Evolutionary conservation across 92 coral and sea anemone species (phyloP), one percentile per base, ranked within the genome.

Genomic region (Siderastrea radians): DNA sequence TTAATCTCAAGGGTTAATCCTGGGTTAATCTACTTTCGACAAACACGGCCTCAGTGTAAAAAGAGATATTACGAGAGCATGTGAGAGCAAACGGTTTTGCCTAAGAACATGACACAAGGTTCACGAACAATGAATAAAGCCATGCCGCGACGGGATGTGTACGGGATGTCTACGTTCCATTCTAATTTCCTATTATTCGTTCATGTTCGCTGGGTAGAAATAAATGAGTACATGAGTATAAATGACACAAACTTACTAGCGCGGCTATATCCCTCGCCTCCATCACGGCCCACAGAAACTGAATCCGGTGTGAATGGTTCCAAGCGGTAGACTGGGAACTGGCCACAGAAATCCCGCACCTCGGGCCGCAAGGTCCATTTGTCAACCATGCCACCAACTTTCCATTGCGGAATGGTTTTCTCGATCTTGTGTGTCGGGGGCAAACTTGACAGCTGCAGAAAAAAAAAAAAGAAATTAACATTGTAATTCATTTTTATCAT

Each of bases 341-440:
- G 58, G 69, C 74, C 81, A 84, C 88, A 84, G 61, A 84, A 84
- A 19, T 84, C 88, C 43, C 81, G 64, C 44, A 84, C 81, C 57
- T 71, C 88, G 17, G 49, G 46, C 16, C 88, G 69, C 45, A 84
- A 72, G 15, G 61, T 59, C 9, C 14, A 11, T 62, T 84, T 84
- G 49, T 73, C 81, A 7, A 73, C 78, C 49, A 48, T 17, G 2
- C 26, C 79, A 60, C 78, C 74, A 57, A 72, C 46, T 74, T 7
- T 45, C 88, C 88, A 84, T 61, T 61, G 67, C n/a, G 1, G 67
- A 61, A 14, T 64, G 4, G 68, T 64, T 19, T 64, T 64, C 16
- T 16, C 68, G 8, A 64, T 64, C 38, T 64, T 64, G 16, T 64
- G 8, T 14, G 68, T 9, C 45, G 68, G 68, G 6, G 68, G 68